Base-by-base conservation (phyloP, 2,113 vertebrate species). In the Campylomormyrus tamandua region DNA sequence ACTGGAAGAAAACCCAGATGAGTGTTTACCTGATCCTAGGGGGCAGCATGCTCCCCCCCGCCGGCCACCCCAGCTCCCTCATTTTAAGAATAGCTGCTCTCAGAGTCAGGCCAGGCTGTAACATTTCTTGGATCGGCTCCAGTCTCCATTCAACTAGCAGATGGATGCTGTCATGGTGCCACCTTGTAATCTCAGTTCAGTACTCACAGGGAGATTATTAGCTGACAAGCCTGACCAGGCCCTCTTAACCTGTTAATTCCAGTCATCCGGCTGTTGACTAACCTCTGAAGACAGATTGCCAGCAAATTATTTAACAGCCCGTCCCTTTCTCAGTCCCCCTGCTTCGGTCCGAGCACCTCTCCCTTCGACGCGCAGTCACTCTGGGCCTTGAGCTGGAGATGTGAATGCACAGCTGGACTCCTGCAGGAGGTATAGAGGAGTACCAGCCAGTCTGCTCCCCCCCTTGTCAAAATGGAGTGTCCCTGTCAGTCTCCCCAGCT, bases 401-500 rank as follows among this genome's bases (percentile, higher is more conserved):
- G 74, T 89, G 93, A 92, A 91, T 58, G 94, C 95, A 94, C 95
- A 96, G 94, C 95, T 96, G 95, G 93, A 92, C 93, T 92, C 92
- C 85, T 88, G 89, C 93, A 93, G 93, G 92, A 93, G 94, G 91
- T 13, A 90, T 92, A 92, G 90, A 91, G 93, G 90, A 90, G 92
- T 89, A 84, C 91, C 93, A 93, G 92, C 92, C 90, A 21, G 92
- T 92, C 95, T 95, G 90, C 93, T 95, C 92, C 93, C 94, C 94
- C 93, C 93, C 94, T 87, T 93, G 94, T 94, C 91, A 92, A 95
- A 96, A 96, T 95, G 93, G 93, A 96, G 94, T 94, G 93, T 92
- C 93, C 90, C 94, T 95, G 96, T 96, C 96, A 96, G 92, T 90
- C 94, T 93, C 92, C 93, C 93, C 95, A 96, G 95, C 95, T 96